Evolutionary conservation across 2,888 invertebrate species (phyloP).

Genomic region (Crossocerus cetratus): DNA sequence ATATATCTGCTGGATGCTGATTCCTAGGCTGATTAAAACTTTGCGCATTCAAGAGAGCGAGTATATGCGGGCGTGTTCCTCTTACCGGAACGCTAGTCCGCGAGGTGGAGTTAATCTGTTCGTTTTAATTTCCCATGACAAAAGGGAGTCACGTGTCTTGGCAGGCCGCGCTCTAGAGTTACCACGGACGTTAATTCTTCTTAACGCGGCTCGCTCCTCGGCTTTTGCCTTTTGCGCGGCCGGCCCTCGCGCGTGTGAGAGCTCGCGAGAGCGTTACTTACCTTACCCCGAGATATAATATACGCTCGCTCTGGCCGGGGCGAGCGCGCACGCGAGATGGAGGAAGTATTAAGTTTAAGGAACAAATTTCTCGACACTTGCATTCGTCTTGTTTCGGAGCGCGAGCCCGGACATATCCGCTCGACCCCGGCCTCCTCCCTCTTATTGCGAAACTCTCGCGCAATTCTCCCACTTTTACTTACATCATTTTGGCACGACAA

Average conservation of each 20-base stretch:
- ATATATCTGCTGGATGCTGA: not conserved
- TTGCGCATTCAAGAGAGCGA: too few species aligned
- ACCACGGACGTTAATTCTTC: constrained; percentile 52
- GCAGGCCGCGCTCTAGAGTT: constrained; percentile 38
- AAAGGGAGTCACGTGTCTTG: constrained; percentile 35
- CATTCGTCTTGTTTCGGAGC: constrained; percentile 28
- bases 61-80: not conserved
- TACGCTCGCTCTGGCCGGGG: constrained; percentile 33
- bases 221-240: constrained; percentile 54
- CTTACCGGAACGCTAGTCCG: constrained; percentile 2
- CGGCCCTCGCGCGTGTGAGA: constrained; percentile 39
- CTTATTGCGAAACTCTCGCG: not conserved
- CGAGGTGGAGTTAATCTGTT: constrained; percentile 20
- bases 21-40: too few species aligned
- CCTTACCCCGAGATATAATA: constrained; percentile 52
- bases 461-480: not conserved
- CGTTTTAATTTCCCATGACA: constrained; percentile 49
- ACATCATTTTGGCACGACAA: not conserved
- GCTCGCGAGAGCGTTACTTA: constrained; percentile 37
- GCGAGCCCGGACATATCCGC: not conserved
- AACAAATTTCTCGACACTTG: constrained; percentile 33
- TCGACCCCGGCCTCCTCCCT: not conserved
- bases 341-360: constrained; percentile 57
- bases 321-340: constrained; percentile 8
- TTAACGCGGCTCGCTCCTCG: constrained; percentile 51